Evolutionary conservation across 1,140 invertebrate genomes (phyloP).

Genomic region (Mercenaria mercenaria): DNA sequence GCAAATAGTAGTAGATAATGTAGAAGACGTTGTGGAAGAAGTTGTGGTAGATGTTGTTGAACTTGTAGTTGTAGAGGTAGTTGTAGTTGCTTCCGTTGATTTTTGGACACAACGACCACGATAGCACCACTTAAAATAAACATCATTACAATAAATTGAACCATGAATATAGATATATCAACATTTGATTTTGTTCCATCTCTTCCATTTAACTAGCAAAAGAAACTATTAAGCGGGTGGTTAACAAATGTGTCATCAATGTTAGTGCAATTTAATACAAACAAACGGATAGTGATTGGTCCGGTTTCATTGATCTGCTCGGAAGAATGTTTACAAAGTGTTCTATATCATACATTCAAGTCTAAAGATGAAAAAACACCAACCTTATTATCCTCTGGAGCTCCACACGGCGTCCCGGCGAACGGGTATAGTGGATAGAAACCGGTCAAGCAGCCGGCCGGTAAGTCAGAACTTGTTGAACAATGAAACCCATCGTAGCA

Average conservation of each 20-base stretch:
- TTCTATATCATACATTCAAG: background rate
- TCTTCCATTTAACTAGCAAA: background rate
- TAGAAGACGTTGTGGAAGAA: background rate
- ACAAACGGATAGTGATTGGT: background rate
- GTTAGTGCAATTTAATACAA: background rate
- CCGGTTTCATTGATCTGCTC: background rate
- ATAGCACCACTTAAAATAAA: slow-evolving; percentile 1
- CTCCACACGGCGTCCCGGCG: background rate
- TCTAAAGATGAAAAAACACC: background rate
- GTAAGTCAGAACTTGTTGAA: background rate
- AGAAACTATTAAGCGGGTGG: background rate
- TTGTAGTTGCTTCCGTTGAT: background rate
- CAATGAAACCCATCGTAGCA: background rate
- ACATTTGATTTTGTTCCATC: too few species aligned
- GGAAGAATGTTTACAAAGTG: background rate
- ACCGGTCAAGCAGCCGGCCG: background rate
- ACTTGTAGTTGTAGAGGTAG: background rate
- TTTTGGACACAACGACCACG: background rate
- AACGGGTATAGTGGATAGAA: background rate
- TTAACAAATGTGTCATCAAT: background rate
- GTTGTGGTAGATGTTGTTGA: background rate
- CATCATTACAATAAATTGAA: background rate
- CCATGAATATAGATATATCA: background rate
- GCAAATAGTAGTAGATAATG: background rate
- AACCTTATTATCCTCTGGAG: background rate